Conservation (phyloP, 2,888 invertebrate genomes). For the Boloria selene region DNA sequence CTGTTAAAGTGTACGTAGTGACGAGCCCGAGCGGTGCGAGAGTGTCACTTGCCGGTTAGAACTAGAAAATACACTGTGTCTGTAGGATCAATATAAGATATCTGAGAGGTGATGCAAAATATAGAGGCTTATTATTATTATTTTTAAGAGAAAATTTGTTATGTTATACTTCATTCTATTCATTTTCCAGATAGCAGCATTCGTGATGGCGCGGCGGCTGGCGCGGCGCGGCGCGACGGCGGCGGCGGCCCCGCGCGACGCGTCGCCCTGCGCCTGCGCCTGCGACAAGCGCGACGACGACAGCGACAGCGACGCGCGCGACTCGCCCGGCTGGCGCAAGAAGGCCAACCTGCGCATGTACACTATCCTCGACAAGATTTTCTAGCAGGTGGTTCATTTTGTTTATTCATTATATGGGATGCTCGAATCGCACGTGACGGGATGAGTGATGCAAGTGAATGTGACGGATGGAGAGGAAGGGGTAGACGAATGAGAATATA, state of each 20-base stretch:
- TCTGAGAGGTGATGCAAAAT: too few species aligned
- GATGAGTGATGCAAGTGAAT: too few species aligned
- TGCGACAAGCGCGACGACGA: constrained; percentile 40
- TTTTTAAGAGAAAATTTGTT: too few species aligned
- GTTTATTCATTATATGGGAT: neutral
- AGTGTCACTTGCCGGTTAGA: too few species aligned
- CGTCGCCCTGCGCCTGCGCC: constrained; percentile 39
- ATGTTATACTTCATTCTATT: too few species aligned
- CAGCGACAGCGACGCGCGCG: constrained; percentile 44
- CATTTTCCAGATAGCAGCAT: constrained; percentile 65
- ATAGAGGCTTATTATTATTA: too few species aligned
- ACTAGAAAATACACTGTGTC: too few species aligned
- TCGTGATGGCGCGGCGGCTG: constrained; percentile 66
- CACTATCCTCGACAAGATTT: constrained; percentile 78
- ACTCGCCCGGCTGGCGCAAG: constrained; percentile 68
- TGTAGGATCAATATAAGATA: too few species aligned
- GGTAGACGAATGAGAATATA: neutral
- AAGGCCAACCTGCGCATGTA: constrained; percentile 77
- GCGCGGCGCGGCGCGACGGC: constrained; percentile 42
- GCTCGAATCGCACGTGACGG: too few species aligned
- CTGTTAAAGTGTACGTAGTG: too few species aligned
- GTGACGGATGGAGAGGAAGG: too few species aligned
- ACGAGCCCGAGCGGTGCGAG: too few species aligned
- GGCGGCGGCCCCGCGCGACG: constrained; percentile 35
- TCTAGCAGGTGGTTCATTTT: constrained; percentile 68